Percentiles rank a stretch among this genome's conserved stretches.
Evolutionary conservation across 2,113 vertebrate species (phyloP).

Genomic region (Cyanoliseus patagonus): DNA sequence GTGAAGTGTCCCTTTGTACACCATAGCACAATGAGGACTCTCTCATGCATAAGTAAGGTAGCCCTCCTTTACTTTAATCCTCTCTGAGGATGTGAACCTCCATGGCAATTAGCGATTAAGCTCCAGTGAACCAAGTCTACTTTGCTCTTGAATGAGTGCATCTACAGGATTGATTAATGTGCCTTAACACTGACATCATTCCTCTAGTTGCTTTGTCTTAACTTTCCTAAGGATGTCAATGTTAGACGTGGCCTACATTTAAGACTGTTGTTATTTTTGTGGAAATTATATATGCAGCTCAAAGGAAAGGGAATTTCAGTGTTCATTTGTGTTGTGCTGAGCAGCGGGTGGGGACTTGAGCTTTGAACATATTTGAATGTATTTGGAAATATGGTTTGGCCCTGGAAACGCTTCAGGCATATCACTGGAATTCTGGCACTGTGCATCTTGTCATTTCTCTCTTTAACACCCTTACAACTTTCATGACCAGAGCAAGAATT

Average conservation of each 20-base stretch:
- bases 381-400: background rate
- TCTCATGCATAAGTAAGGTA: background rate
- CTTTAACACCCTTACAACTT: background rate
- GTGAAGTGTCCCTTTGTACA: background rate
- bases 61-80: background rate
- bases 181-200: background rate
- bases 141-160: background rate
- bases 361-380: background rate
- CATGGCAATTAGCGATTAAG: background rate
- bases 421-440: background rate
- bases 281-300: background rate
- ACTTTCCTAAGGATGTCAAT: background rate
- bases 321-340: background rate
- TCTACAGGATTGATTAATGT: background rate
- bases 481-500: background rate
- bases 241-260: background rate
- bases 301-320: background rate
- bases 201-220: background rate
- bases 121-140: background rate
- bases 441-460: background rate
- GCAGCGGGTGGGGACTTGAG: background rate
- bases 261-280: background rate
- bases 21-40: background rate
- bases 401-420: background rate
- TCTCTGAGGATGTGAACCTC: background rate